Evolutionary conservation across 2,888 invertebrate genomes (phyloP).

Genomic region (Auanema sp.): DNA sequence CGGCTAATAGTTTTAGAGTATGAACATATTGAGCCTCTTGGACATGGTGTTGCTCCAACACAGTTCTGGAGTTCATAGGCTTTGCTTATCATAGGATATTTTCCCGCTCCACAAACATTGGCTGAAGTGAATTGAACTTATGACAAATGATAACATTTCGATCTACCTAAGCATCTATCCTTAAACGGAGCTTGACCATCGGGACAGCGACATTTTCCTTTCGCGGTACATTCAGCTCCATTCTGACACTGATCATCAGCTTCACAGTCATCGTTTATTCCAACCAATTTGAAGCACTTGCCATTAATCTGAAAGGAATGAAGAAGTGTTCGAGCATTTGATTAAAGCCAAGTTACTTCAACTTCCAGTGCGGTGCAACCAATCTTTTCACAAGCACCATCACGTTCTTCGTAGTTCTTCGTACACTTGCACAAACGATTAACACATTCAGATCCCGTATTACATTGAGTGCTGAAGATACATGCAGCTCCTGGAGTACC

Average conservation of each 20-base stretch:
- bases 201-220: conserved; percentile 39
- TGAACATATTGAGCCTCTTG: conserved; percentile 29
- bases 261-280: conserved; percentile 42
- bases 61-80: conserved; percentile 28
- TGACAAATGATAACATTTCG: background rate
- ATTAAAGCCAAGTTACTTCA: conserved; percentile 12
- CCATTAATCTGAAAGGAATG: conserved; percentile 21
- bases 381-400: conserved; percentile 34
- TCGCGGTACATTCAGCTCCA: conserved; percentile 39
- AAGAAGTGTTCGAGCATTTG: background rate
- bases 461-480: conserved; percentile 47
- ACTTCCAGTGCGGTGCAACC: conserved; percentile 19
- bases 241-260: conserved; percentile 42
- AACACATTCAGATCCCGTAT: conserved; percentile 44
- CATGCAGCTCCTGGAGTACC: conserved; percentile 51
- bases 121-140: conserved; percentile 8
- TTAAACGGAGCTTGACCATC: conserved; percentile 46
- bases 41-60: conserved; percentile 22
- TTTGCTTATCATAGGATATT: conserved; percentile 22
- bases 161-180: conserved; percentile 45
- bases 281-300: conserved; percentile 23
- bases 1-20: conserved; percentile 36
- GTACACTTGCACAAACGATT: conserved; percentile 42
- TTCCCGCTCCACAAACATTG: conserved; percentile 29
- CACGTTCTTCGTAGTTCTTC: conserved; percentile 27